These are phyloP conservation scores for Toxotes chatareus DNA, from an alignment of 2,113 vertebrate species.

Conservation along the genomic window DNA sequence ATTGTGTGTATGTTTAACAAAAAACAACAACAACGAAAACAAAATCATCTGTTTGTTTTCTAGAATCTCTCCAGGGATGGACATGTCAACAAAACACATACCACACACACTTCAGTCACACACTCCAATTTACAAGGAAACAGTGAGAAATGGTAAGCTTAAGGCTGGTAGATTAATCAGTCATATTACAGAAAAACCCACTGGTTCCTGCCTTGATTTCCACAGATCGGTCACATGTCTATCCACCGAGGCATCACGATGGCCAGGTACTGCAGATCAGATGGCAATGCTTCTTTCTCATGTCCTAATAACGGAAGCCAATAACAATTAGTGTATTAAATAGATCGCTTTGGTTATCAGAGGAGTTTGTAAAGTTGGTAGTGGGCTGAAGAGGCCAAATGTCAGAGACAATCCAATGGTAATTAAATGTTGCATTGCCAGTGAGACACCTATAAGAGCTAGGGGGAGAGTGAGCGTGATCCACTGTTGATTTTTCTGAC, in stretches of 20 bases:
- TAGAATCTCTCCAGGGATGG: too few species aligned
- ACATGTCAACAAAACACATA: too few species aligned
- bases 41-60: too few species aligned
- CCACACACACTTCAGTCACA: too few species aligned
- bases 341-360: conserved; percentile 6
- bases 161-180: too few species aligned
- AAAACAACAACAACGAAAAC: too few species aligned
- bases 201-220: not conserved
- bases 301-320: not conserved
- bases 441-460: not conserved
- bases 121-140: too few species aligned
- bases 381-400: conserved; percentile 16
- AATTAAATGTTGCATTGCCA: conserved; percentile 30
- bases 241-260: not conserved
- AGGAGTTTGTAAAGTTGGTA: conserved; percentile 16
- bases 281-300: not conserved
- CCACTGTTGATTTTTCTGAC: conserved; percentile 30
- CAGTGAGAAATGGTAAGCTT: too few species aligned
- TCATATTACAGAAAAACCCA: not conserved
- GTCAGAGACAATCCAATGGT: conserved; percentile 18
- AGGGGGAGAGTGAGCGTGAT: conserved; percentile 23
- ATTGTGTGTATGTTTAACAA: too few species aligned
- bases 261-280: not conserved
- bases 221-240: not conserved
- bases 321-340: not conserved